Percentiles rank a stretch among this genome's conserved stretches.
phyloP scores from a whole-genome alignment of 2,888 invertebrate species.

The Eristalis intricaria region DNA sequence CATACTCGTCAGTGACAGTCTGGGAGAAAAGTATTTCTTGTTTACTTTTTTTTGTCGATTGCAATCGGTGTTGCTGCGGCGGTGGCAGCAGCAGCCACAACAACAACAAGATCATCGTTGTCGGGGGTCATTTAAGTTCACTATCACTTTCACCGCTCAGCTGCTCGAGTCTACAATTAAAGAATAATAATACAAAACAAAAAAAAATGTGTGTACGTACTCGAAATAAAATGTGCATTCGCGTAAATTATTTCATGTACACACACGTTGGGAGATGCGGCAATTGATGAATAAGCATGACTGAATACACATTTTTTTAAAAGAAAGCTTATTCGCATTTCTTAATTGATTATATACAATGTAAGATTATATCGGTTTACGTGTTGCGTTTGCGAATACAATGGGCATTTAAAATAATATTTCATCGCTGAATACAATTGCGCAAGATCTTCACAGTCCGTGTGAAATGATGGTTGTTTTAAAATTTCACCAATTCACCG shows the following conservation, averaged over 20 bases:
- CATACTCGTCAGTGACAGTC: conserved; percentile 49
- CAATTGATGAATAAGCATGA: neutral
- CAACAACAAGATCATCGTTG: conserved; percentile 41
- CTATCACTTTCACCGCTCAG: conserved; percentile 79
- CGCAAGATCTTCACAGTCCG: neutral
- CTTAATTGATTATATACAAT: neutral
- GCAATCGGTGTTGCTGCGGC: conserved; percentile 12
- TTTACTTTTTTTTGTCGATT: conserved; percentile 20
- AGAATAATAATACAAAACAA: conserved; percentile 25
- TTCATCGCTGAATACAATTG: neutral
- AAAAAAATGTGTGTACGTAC: conserved; percentile 37
- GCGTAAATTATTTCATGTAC: neutral
- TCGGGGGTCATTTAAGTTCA: conserved; percentile 79
- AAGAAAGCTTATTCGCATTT: neutral
- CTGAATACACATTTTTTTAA: neutral
- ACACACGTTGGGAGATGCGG: neutral
- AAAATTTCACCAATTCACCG: too few species aligned
- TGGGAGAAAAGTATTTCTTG: conserved; percentile 53
- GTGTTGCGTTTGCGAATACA: neutral
- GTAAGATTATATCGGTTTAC: neutral
- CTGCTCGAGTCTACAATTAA: conserved; percentile 57
- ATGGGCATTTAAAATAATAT: neutral
- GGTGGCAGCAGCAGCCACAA: conserved; percentile 6
- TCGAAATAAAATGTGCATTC: conserved; percentile 38
- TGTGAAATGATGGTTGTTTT: too few species aligned